These are phyloP conservation scores for Heliconius eleuchia DNA, from an alignment of 1,140 invertebrate species.

Conservation along the genomic window DNA sequence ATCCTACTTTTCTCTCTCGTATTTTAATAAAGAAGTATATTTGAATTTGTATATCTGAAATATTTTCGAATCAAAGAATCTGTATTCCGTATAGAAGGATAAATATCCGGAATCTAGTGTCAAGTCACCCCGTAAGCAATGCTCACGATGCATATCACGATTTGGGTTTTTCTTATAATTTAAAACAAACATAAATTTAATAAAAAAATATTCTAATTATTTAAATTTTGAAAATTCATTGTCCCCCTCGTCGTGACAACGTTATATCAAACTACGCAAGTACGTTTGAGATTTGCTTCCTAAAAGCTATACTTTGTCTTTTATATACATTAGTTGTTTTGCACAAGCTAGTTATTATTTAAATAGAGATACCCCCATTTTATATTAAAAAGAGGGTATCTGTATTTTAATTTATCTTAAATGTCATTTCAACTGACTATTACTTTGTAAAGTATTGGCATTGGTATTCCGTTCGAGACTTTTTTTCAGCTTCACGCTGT, in stretches of 20 bases:
- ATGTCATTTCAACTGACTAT: not conserved
- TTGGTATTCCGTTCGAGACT: too few relatives aligned
- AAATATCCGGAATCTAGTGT: too few relatives aligned
- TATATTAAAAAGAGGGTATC: too few relatives aligned
- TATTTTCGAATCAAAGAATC: too few relatives aligned
- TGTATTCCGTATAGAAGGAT: too few relatives aligned
- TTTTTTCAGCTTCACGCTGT: too few relatives aligned
- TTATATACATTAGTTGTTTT: not conserved
- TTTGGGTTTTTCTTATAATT: not conserved
- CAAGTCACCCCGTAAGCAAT: not conserved
- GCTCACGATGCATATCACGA: not conserved
- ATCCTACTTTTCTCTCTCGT: too few relatives aligned
- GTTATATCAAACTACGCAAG: conserved; percentile 12
- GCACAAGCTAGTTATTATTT: not conserved
- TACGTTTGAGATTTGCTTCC: conserved; percentile 10
- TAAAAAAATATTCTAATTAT: not conserved
- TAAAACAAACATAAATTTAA: not conserved
- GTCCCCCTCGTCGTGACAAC: not conserved
- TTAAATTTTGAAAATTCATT: not conserved
- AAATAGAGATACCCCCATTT: too few relatives aligned
- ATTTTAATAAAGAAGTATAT: too few relatives aligned
- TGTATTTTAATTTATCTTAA: not conserved
- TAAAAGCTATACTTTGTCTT: conserved; percentile 3
- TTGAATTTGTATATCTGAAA: too few relatives aligned
- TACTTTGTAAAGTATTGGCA: too few relatives aligned